phyloP scores from a whole-genome alignment of 64 coral and sea anemone species.

The Porites lutea region DNA sequence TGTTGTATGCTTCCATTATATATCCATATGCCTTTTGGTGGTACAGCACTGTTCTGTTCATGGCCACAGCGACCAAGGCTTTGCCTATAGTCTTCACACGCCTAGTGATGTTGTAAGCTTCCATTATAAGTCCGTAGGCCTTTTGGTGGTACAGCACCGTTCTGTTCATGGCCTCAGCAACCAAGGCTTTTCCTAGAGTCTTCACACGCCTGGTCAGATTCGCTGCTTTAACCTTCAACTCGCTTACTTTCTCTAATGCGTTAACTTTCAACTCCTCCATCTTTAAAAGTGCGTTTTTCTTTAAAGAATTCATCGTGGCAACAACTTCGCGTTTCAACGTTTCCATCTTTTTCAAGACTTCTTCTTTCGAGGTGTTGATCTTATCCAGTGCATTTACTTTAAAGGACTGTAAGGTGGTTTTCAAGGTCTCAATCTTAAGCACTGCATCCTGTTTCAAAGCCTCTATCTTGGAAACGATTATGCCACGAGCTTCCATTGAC shows the following conservation, averaged over 20 bases:
- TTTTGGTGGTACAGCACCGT: conserved; percentile 52
- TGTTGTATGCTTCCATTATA: conserved; percentile 51
- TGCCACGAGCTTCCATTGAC: conserved; percentile 29
- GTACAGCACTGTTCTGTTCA: conserved; percentile 40
- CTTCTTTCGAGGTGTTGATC: conserved; percentile 26
- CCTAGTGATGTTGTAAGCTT: conserved; percentile 36
- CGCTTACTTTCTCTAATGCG: neutral
- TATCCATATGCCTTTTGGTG: conserved; percentile 52
- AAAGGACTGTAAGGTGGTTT: neutral
- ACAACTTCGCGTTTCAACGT: neutral
- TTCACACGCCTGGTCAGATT: neutral
- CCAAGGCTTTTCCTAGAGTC: conserved; percentile 3
- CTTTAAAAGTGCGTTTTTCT: conserved; percentile 5
- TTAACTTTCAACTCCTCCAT: neutral
- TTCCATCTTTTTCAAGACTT: conserved; percentile 23
- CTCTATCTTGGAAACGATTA: conserved; percentile 57
- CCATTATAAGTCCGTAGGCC: conserved; percentile 50
- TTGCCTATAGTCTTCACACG: conserved; percentile 11
- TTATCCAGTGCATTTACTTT: conserved; percentile 34
- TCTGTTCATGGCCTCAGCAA: conserved; percentile 1
- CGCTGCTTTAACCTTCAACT: conserved; percentile 2
- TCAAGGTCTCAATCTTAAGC: conserved; percentile 57
- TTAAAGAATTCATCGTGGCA: conserved; percentile 39
- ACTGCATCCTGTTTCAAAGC: conserved; percentile 45
- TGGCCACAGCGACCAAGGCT: neutral